A percentile compares a stretch with the other conserved stretches of the same genome.
These are phyloP conservation scores for Gastracanthus pulcherrimus DNA, from an alignment of 2,888 invertebrate genomes.

Conservation along the genomic window DNA sequence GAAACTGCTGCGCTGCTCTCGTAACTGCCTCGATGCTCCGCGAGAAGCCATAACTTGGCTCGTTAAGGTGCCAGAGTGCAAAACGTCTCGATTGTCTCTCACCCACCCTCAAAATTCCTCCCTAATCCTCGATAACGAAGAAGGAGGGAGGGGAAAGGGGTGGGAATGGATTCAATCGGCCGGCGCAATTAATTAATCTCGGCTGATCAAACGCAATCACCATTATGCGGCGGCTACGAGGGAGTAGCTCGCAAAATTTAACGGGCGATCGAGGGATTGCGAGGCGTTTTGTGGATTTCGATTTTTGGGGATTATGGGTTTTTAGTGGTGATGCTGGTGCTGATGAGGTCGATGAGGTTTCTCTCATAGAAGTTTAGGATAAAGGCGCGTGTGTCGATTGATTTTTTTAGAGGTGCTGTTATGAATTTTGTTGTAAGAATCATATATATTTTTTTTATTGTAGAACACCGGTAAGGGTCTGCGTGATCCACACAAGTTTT, in stretches of 20 bases:
- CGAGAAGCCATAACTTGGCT: neutral
- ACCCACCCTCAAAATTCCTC: neutral
- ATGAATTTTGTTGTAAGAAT: too few relatives aligned
- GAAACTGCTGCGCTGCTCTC: neutral
- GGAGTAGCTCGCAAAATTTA: neutral
- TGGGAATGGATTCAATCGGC: constrained; percentile 47
- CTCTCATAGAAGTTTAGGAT: too few relatives aligned
- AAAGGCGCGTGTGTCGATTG: too few relatives aligned
- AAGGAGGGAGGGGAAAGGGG: neutral
- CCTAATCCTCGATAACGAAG: constrained; percentile 27
- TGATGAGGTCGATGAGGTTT: too few relatives aligned
- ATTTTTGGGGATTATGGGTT: neutral
- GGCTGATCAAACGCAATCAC: constrained; percentile 55
- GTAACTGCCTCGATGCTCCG: neutral
- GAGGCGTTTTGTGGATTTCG: neutral
- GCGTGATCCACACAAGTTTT: too few relatives aligned
- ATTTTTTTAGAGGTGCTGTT: too few relatives aligned
- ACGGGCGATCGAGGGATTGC: neutral
- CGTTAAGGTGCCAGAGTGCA: neutral
- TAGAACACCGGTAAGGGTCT: too few relatives aligned
- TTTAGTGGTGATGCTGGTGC: neutral
- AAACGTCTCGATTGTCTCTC: neutral
- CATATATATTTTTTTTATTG: too few relatives aligned
- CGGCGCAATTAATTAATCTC: constrained; percentile 55
- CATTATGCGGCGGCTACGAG: constrained; percentile 36